Base-by-base conservation (phyloP, 2,888 invertebrate genomes). In the Melanchra persicariae region DNA sequence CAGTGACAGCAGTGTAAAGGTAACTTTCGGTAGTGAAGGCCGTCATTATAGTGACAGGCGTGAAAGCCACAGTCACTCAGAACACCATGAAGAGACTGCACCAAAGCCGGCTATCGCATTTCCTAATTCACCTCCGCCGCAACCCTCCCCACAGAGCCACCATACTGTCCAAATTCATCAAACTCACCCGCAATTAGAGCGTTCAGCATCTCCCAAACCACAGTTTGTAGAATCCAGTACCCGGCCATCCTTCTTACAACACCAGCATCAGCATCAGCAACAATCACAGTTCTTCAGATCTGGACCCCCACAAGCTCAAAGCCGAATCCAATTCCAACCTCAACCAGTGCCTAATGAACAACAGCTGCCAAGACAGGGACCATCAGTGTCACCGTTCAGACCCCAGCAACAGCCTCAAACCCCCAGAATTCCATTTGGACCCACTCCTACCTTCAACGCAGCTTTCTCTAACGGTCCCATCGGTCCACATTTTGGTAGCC, bases 1-100 rank as follows among this genome's bases (percentile, higher is more conserved):
- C 85, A 97, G 97, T 76, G 97, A 97, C 77, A 98, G 98, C 83
- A 98, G 98, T 63, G 97, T 98, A 2, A 98, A 97, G 87, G 97
- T 98, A 1, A 98, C 98, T 9, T 98, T 98, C 85, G 98, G 98
- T 1, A 97, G 96, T 72, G 97, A 97, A 79, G 96, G 96, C 73
- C 96, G 90, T 51, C 95, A 95, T 77, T 92, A 94, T 72, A 89
- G 92, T 81, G 92, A 93, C 61, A 91, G 95, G 71, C 89, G 92
- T 43, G 95, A 94, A 83, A 90, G 92, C 58, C 87, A 85, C 62
- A 80, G 85, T 19, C 88, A 90, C n/a, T 88, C 87, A 2, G 96
- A 96, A 89, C 92, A 92, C 45, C 95, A 91, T 77, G 97, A 97
- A 86, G 97, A 97, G 91, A 97, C 97, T 66, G 97, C 97, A 40